Percentiles rank a stretch among this genome's conserved stretches.
Evolutionary conservation across 1,140 invertebrate species (phyloP).

Genomic region (Planococcus citri): DNA sequence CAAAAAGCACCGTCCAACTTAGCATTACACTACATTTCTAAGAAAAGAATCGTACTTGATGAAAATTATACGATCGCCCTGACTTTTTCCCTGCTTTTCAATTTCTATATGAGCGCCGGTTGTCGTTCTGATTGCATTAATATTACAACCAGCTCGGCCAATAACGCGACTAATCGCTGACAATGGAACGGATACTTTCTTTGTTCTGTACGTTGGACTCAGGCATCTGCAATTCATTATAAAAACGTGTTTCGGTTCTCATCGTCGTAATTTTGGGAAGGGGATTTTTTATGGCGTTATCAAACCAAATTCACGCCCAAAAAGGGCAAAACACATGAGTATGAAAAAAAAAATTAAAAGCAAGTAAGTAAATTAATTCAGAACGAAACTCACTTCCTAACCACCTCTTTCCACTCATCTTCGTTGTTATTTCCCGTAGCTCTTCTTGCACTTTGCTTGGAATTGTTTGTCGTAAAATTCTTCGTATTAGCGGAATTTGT

Average conservation of each 20-base stretch:
- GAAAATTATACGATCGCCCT: conserved; percentile 85
- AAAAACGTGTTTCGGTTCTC: background rate
- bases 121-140: conserved; percentile 87
- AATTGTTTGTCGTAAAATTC: conserved; percentile 4
- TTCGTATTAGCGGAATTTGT: conserved; percentile 7
- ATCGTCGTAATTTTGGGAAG: background rate
- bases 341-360: background rate
- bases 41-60: conserved; percentile 62
- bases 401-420: conserved; percentile 95
- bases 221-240: conserved; percentile 25
- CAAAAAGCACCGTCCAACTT: no score
- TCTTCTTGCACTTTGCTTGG: background rate
- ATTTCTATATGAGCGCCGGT: conserved; percentile 96
- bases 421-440: conserved; percentile 42
- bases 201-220: conserved; percentile 43
- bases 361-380: no score
- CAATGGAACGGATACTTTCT: conserved; percentile 83
- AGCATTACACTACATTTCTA: no score
- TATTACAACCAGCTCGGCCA: conserved; percentile 88
- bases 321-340: background rate
- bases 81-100: conserved; percentile 89
- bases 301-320: background rate
- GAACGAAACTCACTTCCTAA: conserved; percentile 52
- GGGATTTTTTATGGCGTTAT: background rate
- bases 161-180: conserved; percentile 92